A percentile compares a stretch with the other conserved stretches of the same genome.
Conservation (phyloP, 2,888 invertebrate species). For the Nematopogon swammerdamellus region DNA sequence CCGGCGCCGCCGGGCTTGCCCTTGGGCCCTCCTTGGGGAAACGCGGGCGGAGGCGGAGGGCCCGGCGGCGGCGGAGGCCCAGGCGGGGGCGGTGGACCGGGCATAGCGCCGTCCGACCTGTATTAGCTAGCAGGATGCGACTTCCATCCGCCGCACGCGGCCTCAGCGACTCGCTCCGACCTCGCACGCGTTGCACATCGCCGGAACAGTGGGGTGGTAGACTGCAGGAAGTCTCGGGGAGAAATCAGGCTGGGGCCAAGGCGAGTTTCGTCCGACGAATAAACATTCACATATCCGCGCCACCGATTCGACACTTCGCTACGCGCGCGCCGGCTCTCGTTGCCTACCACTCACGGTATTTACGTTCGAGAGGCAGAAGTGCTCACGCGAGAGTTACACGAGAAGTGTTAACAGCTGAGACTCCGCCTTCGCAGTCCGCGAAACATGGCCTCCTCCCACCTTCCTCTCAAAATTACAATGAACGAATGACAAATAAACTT, state of each 20-base stretch:
- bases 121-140: too few relatives aligned
- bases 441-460: background rate
- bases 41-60: slow-evolving; percentile 62
- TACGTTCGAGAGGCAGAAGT: background rate
- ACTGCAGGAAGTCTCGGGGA: background rate
- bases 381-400: background rate
- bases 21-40: slow-evolving; percentile 40
- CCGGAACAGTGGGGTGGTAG: background rate
- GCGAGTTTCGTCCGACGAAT: background rate
- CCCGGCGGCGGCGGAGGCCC: slow-evolving; percentile 64
- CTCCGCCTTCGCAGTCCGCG: background rate
- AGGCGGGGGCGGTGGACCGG: slow-evolving; percentile 49
- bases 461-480: too few relatives aligned
- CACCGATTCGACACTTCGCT: background rate
- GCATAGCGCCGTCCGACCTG: background rate
- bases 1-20: slow-evolving; percentile 45
- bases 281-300: background rate
- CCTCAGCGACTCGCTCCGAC: background rate
- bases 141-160: background rate
- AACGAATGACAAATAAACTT: too few relatives aligned
- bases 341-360: background rate
- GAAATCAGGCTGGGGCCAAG: background rate
- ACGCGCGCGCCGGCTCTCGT: background rate
- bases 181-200: background rate
- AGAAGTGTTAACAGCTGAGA: background rate